A percentile compares a stretch with the other conserved stretches of the same genome.
Conservation (phyloP, 2,888 invertebrate species). For the Nomada goodeniana region DNA sequence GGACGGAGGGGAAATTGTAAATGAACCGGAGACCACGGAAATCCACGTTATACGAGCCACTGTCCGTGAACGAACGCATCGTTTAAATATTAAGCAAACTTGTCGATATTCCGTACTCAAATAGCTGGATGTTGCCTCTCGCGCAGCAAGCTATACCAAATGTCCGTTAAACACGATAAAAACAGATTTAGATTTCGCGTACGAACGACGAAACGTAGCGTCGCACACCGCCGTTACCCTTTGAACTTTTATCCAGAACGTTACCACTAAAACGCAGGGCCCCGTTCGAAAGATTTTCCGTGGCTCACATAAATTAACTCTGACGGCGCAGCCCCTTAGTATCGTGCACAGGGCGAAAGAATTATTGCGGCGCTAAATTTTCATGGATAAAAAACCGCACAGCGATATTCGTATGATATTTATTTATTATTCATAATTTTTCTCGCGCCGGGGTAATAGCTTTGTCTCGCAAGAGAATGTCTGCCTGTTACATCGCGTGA, state of each 20-base stretch:
- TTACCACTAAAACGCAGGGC: too few species aligned
- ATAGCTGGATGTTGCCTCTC: neutral
- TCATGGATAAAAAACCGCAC: too few species aligned
- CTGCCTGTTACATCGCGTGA: too few species aligned
- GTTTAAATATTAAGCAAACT: conserved; percentile 20
- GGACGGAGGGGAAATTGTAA: neutral
- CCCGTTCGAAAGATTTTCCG: too few species aligned
- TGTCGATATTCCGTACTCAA: conserved; percentile 13
- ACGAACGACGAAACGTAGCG: neutral
- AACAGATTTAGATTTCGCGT: neutral
- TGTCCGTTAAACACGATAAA: conserved; percentile 8
- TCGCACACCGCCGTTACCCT: neutral
- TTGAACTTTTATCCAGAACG: neutral
- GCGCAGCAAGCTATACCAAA: neutral
- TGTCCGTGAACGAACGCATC: conserved; percentile 3
- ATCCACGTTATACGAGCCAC: conserved; percentile 6
- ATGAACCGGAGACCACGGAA: neutral
- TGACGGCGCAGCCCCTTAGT: too few species aligned
- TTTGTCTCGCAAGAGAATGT: too few species aligned
- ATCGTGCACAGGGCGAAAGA: too few species aligned
- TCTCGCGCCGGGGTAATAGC: too few species aligned
- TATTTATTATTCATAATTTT: too few species aligned
- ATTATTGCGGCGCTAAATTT: too few species aligned
- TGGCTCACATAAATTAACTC: too few species aligned
- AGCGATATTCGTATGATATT: too few species aligned